Percentiles rank a stretch among this genome's conserved stretches.
Conservation (phyloP, 2,113 vertebrate genomes). For the Merops nubicus region DNA sequence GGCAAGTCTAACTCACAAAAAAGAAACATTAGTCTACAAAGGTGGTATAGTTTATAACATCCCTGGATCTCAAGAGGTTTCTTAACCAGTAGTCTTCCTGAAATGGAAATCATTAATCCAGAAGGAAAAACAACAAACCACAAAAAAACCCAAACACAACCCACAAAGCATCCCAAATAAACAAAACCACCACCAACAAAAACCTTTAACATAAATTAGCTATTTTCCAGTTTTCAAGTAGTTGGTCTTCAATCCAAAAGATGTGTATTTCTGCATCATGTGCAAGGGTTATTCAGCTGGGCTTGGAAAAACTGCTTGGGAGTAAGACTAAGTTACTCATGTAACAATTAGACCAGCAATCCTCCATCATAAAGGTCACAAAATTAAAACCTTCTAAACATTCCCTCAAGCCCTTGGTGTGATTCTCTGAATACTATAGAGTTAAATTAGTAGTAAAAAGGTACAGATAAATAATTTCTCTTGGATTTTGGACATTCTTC, state of each 20-base stretch:
- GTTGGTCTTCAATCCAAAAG: background rate
- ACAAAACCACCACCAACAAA: background rate
- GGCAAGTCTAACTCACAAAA: background rate
- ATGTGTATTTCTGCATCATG: rapidly evolving
- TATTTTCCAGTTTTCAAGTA: background rate
- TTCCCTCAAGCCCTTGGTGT: background rate
- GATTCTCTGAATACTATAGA: background rate
- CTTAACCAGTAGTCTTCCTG: background rate
- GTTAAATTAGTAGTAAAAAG: no score
- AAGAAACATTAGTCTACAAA: background rate
- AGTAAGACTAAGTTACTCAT: background rate
- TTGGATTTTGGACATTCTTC: background rate
- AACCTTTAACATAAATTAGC: background rate
- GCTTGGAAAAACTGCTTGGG: background rate
- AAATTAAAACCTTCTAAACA: background rate
- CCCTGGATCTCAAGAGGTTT: background rate
- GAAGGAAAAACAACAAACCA: background rate
- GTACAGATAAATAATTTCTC: background rate
- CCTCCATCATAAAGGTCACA: background rate
- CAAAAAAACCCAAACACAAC: no score
- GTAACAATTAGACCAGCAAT: background rate
- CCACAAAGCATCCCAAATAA: no score
- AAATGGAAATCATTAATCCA: background rate
- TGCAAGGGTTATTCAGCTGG: background rate
- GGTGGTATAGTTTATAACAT: background rate